Conservation (phyloP, 2,888 invertebrate genomes). For the Drosophila longiperda region DNA sequence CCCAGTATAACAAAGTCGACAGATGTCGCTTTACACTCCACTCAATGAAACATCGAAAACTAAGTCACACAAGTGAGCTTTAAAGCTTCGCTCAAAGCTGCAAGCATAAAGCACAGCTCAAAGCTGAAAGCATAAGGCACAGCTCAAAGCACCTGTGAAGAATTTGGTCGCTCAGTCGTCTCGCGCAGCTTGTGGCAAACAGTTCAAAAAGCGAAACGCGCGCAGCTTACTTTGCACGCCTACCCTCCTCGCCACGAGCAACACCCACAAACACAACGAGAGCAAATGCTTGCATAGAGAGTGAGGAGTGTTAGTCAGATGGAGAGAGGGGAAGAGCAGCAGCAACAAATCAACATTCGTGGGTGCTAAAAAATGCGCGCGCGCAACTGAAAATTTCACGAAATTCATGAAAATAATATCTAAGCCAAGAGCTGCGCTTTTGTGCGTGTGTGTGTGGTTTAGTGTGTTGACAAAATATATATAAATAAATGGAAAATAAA, state of each 20-base stretch:
- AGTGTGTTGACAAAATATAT: slow-evolving; percentile 35
- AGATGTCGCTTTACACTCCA: slow-evolving; percentile 34
- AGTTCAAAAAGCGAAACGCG: slow-evolving; percentile 57
- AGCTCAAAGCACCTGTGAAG: slow-evolving; percentile 15
- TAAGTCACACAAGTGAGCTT: neutral
- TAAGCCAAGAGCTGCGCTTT: slow-evolving; percentile 39
- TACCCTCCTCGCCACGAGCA: slow-evolving; percentile 22
- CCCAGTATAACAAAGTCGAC: neutral
- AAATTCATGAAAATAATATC: slow-evolving; percentile 59
- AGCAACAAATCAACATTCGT: slow-evolving; percentile 53
- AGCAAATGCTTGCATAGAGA: slow-evolving; percentile 26
- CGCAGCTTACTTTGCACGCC: slow-evolving; percentile 52
- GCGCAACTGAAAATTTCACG: slow-evolving; percentile 60
- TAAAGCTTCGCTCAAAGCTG: slow-evolving; percentile 31
- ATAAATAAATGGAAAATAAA: slow-evolving; percentile 30
- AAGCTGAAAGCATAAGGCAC: slow-evolving; percentile 3
- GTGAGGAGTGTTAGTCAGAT: slow-evolving; percentile 20
- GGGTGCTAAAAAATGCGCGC: slow-evolving; percentile 65
- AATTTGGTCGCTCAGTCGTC: slow-evolving; percentile 58
- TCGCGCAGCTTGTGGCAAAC: slow-evolving; percentile 70
- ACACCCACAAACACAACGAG: slow-evolving; percentile 37
- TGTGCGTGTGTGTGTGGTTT: slow-evolving; percentile 33
- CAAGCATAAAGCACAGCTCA: slow-evolving; percentile 8
- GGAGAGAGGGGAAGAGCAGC: slow-evolving; percentile 31
- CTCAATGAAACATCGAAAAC: neutral